Evolutionary conservation across 2,797 vertebrate species (phyloP).

Genomic region (Gymnopithys bicolor): DNA sequence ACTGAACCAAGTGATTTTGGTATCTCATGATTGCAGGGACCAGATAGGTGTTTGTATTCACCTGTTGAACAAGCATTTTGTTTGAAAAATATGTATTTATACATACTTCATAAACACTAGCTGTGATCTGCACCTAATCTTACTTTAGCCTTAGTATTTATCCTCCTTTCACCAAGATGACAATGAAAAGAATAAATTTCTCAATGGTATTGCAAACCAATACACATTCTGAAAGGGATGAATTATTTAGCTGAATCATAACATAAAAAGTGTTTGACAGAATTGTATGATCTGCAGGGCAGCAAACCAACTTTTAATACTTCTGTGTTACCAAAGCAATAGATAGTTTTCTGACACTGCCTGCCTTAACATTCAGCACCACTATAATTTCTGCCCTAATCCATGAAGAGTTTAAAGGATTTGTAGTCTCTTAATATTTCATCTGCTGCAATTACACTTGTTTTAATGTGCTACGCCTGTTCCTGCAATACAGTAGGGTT

Average conservation of each 20-base stretch:
- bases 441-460: background rate
- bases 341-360: constrained; percentile 36
- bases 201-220: background rate
- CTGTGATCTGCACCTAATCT: background rate
- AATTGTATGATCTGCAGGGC: background rate
- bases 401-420: constrained; percentile 12
- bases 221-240: background rate
- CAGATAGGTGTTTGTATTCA: background rate
- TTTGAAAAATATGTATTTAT: background rate
- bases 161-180: background rate
- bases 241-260: constrained; percentile 1
- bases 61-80: background rate
- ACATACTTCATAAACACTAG: background rate
- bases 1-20: background rate
- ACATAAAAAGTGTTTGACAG: background rate
- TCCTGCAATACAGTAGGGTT: background rate
- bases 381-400: constrained; percentile 21
- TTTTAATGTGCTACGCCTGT: background rate
- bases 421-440: constrained; percentile 11
- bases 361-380: background rate
- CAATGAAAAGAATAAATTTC: background rate
- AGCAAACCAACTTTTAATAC: constrained; percentile 30
- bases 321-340: background rate
- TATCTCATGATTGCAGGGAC: background rate
- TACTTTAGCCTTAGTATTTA: background rate